These are phyloP conservation scores for Gambusia holbrooki DNA, from an alignment of 2,113 vertebrate genomes.

Conservation along the genomic window DNA sequence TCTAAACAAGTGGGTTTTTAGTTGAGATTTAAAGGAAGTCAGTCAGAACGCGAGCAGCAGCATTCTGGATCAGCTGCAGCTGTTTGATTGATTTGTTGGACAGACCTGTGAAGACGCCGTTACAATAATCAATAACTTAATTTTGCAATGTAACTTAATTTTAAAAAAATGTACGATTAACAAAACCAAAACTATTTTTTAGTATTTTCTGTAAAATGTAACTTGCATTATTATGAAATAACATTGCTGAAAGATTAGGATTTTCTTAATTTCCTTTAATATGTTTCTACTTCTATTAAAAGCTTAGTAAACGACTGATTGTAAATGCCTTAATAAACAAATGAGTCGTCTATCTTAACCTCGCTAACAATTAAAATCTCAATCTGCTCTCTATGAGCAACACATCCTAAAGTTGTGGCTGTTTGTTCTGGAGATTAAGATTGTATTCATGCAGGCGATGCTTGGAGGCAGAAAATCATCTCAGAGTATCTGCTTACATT, in stretches of 20 bases:
- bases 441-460: slow-evolving; percentile 48
- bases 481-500: slow-evolving; percentile 83
- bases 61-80: no score
- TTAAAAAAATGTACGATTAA: neutral
- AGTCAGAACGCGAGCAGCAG: no score
- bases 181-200: no score
- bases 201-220: neutral
- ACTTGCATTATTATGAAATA: neutral
- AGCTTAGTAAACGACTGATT: neutral
- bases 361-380: slow-evolving; percentile 42
- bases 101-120: no score
- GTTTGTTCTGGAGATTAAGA: slow-evolving; percentile 65
- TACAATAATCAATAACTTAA: no score
- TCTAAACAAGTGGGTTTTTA: no score
- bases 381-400: slow-evolving; percentile 17
- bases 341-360: neutral
- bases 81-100: no score
- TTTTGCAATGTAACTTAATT: neutral
- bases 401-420: slow-evolving; percentile 45
- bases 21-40: no score
- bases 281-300: neutral
- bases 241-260: neutral
- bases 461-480: slow-evolving; percentile 22
- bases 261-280: neutral
- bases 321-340: slow-evolving; percentile 35